phyloP scores from a whole-genome alignment of 2,113 vertebrate species.

The Platichthys flesus region DNA sequence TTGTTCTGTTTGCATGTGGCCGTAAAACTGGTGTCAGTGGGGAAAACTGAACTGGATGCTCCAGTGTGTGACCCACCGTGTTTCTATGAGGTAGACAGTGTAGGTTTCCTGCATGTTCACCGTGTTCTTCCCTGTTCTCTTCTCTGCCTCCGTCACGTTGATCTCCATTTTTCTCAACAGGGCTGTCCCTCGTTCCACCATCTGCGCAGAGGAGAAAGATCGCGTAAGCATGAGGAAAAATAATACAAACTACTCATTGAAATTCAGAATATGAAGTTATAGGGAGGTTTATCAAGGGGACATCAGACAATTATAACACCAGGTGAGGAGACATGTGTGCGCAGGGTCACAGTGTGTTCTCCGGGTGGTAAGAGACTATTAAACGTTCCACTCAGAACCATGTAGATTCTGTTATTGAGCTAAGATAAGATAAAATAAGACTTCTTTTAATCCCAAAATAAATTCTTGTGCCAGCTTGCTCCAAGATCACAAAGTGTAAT shows the following conservation, averaged over 20 bases:
- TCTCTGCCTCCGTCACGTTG: constrained; percentile 91
- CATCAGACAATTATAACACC: not conserved
- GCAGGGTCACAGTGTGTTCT: not conserved
- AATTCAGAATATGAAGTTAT: not conserved
- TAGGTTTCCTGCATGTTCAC: constrained; percentile 94
- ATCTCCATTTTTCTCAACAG: constrained; percentile 91
- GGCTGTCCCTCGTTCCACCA: constrained; percentile 86
- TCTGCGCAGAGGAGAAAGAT: constrained; percentile 67
- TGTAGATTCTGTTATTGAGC: too few species aligned
- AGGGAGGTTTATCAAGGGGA: not conserved
- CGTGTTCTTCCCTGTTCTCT: constrained; percentile 91
- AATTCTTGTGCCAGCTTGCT: not conserved
- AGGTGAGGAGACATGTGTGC: not conserved
- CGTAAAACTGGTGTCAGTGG: not conserved
- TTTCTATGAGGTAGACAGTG: constrained; percentile 95
- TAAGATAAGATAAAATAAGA: too few species aligned
- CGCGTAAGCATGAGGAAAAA: not conserved
- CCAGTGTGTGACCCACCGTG: constrained; percentile 77
- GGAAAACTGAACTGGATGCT: not conserved
- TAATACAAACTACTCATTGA: not conserved
- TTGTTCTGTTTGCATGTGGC: not conserved
- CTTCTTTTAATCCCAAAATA: too few species aligned
- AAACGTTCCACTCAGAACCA: not conserved
- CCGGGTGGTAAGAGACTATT: too few species aligned
- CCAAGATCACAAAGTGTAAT: not conserved